These are phyloP conservation scores for Patella caerulea DNA, from an alignment of 2,888 invertebrate species.

Conservation along the genomic window DNA sequence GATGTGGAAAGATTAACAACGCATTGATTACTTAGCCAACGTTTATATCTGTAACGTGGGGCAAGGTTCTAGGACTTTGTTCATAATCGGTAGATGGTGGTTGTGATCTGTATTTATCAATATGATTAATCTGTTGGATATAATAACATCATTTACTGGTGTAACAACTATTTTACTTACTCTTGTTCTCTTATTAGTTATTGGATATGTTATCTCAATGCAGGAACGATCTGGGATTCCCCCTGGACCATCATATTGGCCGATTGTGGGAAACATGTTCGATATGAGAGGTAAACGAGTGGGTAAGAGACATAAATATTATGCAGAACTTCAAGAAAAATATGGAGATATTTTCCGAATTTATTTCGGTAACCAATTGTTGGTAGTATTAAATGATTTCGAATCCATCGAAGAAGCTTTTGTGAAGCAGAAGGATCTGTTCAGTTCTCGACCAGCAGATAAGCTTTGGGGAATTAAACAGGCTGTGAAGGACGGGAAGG, in stretches of 20 bases:
- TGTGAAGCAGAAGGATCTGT: background rate
- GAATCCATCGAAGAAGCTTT: background rate
- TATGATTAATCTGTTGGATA: too few species aligned
- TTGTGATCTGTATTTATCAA: too few species aligned
- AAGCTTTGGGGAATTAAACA: background rate
- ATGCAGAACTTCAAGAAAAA: background rate
- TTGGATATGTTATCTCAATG: background rate
- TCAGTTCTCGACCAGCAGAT: background rate
- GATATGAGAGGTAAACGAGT: background rate
- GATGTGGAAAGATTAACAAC: too few species aligned
- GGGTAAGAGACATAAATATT: background rate
- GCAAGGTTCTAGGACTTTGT: too few species aligned
- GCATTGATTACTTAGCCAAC: too few species aligned
- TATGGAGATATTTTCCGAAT: background rate
- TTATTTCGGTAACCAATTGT: background rate
- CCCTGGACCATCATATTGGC: background rate
- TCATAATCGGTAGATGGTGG: too few species aligned
- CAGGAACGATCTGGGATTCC: background rate
- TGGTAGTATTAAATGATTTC: background rate
- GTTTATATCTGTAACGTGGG: too few species aligned
- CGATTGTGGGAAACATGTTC: background rate
- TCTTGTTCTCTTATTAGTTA: background rate
- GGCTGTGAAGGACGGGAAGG: slow-evolving; percentile 22
- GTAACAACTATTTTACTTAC: background rate
- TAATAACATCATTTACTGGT: background rate